Conservation (phyloP, 1,140 invertebrate species). For the roundworm (Caenorhabditis elegans) region DNA sequence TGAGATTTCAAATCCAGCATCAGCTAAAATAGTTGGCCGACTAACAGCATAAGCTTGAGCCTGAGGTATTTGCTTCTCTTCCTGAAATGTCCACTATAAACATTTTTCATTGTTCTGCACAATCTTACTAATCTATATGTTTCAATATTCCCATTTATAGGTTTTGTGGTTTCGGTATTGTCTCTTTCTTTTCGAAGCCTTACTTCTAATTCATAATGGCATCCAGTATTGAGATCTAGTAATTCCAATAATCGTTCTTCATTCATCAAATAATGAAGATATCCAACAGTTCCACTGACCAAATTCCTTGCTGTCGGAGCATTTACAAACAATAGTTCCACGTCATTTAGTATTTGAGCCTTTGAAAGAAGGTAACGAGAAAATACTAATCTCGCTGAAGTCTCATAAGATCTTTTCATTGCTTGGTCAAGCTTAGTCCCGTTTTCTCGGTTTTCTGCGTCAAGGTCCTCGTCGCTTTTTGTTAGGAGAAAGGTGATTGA, state of each 20-base stretch:
- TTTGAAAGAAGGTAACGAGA: neutral
- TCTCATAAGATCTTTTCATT: slow-evolving; percentile 35
- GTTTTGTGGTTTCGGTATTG: neutral
- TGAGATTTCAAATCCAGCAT: slow-evolving; percentile 45
- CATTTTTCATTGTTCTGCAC: neutral
- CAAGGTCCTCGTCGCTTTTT: slow-evolving; percentile 42
- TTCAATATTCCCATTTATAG: neutral
- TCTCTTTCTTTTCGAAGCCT: slow-evolving; percentile 26
- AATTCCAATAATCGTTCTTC: slow-evolving; percentile 31
- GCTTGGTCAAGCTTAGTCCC: slow-evolving; percentile 9
- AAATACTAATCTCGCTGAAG: slow-evolving; percentile 23
- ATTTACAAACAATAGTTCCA: slow-evolving; percentile 10
- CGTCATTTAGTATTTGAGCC: slow-evolving; percentile 28
- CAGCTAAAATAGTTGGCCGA: slow-evolving; percentile 34
- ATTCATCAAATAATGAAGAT: slow-evolving; percentile 42
- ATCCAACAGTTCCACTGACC: slow-evolving; percentile 33
- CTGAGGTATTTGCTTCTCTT: neutral
- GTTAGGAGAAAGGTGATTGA: slow-evolving; percentile 6
- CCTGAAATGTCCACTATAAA: neutral
- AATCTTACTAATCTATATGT: neutral
- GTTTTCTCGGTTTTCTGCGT: slow-evolving; percentile 38
- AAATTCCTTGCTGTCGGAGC: slow-evolving; percentile 21
- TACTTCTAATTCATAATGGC: slow-evolving; percentile 39
- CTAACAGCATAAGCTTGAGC: neutral
- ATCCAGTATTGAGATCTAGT: slow-evolving; percentile 33